A percentile compares a stretch with the other conserved stretches of the same genome.
Evolutionary conservation across 2,113 vertebrate genomes (phyloP).

Genomic region (Anarhynchus alexandrinus): DNA sequence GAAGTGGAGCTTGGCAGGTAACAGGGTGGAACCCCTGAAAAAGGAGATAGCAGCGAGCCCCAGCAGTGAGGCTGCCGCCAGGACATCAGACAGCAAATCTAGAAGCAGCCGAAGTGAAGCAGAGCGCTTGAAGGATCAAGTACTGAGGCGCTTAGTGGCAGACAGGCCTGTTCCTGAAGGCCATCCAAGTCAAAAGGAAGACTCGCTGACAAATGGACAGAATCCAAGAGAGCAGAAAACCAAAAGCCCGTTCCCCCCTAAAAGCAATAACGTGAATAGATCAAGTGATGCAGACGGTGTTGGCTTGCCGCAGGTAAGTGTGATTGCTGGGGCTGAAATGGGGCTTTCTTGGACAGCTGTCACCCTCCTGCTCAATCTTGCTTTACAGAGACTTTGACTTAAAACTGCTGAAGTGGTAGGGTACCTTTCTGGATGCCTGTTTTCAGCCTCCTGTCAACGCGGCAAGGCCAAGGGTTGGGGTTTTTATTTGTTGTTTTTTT

Average conservation of each 20-base stretch:
- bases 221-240: neutral
- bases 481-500: neutral
- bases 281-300: neutral
- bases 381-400: neutral
- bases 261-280: neutral
- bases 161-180: neutral
- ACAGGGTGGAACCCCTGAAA: neutral
- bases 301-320: conserved; percentile 58
- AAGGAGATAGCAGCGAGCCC: neutral
- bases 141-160: neutral
- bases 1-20: neutral
- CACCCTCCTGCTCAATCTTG: neutral
- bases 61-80: neutral
- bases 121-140: neutral
- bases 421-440: neutral
- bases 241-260: neutral
- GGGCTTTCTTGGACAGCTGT: neutral
- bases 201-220: neutral
- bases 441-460: neutral
- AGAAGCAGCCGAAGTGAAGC: neutral
- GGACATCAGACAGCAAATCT: neutral
- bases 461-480: neutral
- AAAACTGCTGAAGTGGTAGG: neutral
- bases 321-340: neutral
- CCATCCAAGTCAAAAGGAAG: neutral